Evolutionary conservation across 2,797 vertebrate species (phyloP).

Genomic region (Spheniscus humboldti): DNA sequence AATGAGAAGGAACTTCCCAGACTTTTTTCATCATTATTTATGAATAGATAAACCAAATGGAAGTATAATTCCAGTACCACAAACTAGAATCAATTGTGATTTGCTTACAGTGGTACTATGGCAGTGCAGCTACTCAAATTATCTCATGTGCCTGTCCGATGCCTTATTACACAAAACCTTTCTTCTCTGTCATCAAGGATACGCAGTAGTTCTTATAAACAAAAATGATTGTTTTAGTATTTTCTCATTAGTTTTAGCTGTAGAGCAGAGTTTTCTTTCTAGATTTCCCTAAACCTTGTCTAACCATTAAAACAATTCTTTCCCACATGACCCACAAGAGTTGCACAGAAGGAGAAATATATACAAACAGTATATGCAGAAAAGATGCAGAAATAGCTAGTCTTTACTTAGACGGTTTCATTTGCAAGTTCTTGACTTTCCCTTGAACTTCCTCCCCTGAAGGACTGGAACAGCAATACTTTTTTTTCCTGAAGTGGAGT

Average conservation of each 20-base stretch:
- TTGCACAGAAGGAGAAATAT: neutral
- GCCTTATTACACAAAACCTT: neutral
- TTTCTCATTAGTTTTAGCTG: neutral
- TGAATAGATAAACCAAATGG: neutral
- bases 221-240: neutral
- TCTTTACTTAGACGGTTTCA: neutral
- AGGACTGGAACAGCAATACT: neutral
- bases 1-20: neutral
- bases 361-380: neutral
- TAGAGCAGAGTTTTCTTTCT: neutral
- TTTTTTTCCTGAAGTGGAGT: neutral
- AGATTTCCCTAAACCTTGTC: neutral
- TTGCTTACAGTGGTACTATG: neutral
- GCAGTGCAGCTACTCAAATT: neutral
- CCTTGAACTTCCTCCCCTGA: neutral
- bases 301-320: neutral
- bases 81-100: neutral
- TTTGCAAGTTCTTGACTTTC: neutral
- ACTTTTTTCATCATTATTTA: neutral
- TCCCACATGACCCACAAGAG: neutral
- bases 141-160: rapidly evolving
- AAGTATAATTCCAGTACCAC: neutral
- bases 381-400: neutral
- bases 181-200: neutral
- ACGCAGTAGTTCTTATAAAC: neutral